These are phyloP conservation scores for Isichthys henryi DNA, from an alignment of 2,113 vertebrate species.

Conservation along the genomic window DNA sequence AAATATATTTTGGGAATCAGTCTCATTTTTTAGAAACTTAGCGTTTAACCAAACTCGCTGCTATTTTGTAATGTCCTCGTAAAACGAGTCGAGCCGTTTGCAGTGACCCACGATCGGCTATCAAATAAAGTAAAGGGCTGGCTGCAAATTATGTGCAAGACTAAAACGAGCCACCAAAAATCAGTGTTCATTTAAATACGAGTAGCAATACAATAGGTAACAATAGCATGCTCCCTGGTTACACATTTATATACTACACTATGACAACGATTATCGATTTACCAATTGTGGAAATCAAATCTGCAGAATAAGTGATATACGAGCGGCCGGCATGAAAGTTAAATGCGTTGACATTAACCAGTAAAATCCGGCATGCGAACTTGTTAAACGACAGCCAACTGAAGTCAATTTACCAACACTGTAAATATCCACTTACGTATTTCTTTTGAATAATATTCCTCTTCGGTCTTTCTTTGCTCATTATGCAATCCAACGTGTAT, in stretches of 20 bases:
- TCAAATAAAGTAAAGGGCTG: constrained; percentile 35
- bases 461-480: constrained; percentile 99
- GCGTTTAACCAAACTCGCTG: neutral
- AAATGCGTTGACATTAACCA: constrained; percentile 49
- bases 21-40: neutral
- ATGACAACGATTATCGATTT: neutral
- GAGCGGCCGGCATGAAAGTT: constrained; percentile 47
- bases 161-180: constrained; percentile 11
- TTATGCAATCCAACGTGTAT: constrained; percentile 89
- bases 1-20: constrained; percentile 26
- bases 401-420: constrained; percentile 13
- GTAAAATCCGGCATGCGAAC: constrained; percentile 37
- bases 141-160: constrained; percentile 24
- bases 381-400: constrained; percentile 27
- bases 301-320: constrained; percentile 1
- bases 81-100: constrained; percentile 1
- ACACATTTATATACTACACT: neutral
- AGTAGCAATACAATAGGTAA: neutral
- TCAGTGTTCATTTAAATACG: constrained; percentile 8
- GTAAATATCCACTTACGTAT: constrained; percentile 77
- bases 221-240: neutral
- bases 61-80: neutral
- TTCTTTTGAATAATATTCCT: constrained; percentile 99
- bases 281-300: neutral
- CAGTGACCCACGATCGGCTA: constrained; percentile 43